Base-by-base conservation (phyloP, 2,113 vertebrate genomes). In the Bos taurus region DNA sequence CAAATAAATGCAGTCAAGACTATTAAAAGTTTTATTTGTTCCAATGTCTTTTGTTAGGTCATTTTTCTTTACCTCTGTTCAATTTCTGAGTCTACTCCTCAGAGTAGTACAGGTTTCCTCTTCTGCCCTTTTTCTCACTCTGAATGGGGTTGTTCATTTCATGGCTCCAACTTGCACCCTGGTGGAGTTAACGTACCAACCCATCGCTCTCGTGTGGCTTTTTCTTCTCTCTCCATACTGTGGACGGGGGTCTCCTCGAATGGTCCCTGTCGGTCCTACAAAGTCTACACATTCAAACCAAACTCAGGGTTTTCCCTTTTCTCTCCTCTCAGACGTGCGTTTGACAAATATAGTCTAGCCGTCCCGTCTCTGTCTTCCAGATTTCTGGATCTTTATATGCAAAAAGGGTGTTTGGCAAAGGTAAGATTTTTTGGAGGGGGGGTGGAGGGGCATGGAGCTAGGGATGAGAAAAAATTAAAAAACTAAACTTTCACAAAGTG, bases 311-410 rank as follows among this genome's bases (percentile, higher is more conserved):
- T 17, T 83, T 78, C 67, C 54, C 26, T 36, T 15, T n/a, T 6
- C n/a, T 88, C 46, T 43, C 15, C 36, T 59, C 62, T 48, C 56
- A 64, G n/a, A 30, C 26, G n/a, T 30, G 16, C 7, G 9, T 14
- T 7, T 1, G 12, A 57, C n/a, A 7, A 1, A 7, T 0, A 33
- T 26, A 6, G 13, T 4, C 17, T 10, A 11, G 23, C 5, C 17
- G 2, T 48, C 17, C 19, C 23, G 1, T 13, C 16, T 25, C 56
- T 40, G 33, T 4, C 80, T 74, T n/a, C 81, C 43, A 10, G 8
- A 56, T 36, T 28, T 82, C 8, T 46, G 50, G 74, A 30, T 12
- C 46, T 33, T 25, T 23, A 1, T 19, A n/a, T 4, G 54, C 30
- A 30, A 48, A 84, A 60, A 40, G 7, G 3, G 7, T 10, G 28